Evolutionary conservation across 1,140 invertebrate genomes (phyloP), one percentile per base, ranked within the genome.

Genomic region (Lanistes nyassanus): DNA sequence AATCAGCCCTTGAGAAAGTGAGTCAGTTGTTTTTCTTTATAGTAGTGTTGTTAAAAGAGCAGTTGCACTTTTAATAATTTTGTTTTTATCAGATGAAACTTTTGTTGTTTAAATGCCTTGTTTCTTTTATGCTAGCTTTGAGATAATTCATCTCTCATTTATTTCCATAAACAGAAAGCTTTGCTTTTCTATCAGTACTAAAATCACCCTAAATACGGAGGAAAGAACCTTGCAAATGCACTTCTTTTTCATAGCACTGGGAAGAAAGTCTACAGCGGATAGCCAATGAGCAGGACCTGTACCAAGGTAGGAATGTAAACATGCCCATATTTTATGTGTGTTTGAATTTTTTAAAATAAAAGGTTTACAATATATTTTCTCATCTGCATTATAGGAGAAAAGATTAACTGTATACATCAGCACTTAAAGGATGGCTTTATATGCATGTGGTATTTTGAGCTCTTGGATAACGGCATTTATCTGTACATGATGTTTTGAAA

Each of bases 241-340:
- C 37, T 29, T n/a, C 73, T 68, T 51, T 62, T 42, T 76, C 68
- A 31, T 62, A 87, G 86, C 82, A 87, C 65, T 87, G 86, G 86
- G 86, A 86, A 79, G 86, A 87, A 65, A 81, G 79, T 73, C 55
- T 85, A 16, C 83, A 86, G 60, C 79, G 81, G 71, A 84, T 87
- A 34, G 78, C 80, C 21, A 82, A 82, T 76, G 86, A 87, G 80
- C 85, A 87, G 56, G 86, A 86, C 66, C 73, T 87, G 1, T 87
- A 84, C 71, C 83, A 85, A 83, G 86, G 86, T 85, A 58, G 62
- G 68, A 65, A 31, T 19, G 51, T 71, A 37, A 9, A 19, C n/a
- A 53, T 21, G 6, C n/a, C 3, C 60, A 16, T 60, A 5, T 26
- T n/a, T 23, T 71, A 6, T 4, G 1, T 9, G 3, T 65, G 21